phyloP scores from a whole-genome alignment of 2,797 vertebrate genomes.

The Falco concolor region DNA sequence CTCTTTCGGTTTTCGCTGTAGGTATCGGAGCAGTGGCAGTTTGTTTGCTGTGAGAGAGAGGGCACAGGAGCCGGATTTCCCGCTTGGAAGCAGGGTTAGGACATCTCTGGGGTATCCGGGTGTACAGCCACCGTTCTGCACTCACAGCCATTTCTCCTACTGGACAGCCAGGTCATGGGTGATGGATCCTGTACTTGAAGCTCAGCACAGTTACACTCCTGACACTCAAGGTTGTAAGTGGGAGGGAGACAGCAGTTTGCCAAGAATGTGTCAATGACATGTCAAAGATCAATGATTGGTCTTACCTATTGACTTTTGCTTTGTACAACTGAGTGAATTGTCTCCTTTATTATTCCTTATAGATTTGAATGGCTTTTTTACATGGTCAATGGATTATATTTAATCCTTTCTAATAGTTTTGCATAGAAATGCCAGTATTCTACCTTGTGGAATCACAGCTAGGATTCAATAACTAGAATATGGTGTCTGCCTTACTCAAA shows the following conservation, averaged over 20 bases:
- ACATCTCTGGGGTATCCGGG: background rate
- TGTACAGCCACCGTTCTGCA: background rate
- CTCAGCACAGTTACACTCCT: background rate
- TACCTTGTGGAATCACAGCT: background rate
- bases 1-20: background rate
- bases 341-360: background rate
- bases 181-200: background rate
- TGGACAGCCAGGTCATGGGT: background rate
- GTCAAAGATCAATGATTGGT: background rate
- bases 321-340: background rate
- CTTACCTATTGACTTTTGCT: background rate
- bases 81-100: background rate
- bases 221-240: background rate
- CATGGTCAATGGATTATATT: background rate
- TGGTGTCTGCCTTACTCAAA: background rate
- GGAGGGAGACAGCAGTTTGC: background rate
- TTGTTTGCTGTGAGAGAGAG: background rate
- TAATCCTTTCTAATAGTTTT: background rate
- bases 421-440: background rate
- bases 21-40: background rate
- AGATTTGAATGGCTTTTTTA: background rate
- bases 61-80: background rate
- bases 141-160: background rate
- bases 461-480: background rate
- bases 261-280: rapidly evolving